Percentiles rank a stretch among this genome's conserved stretches.
phyloP scores from a whole-genome alignment of 1,140 invertebrate genomes.

The Olivierus martensii region DNA sequence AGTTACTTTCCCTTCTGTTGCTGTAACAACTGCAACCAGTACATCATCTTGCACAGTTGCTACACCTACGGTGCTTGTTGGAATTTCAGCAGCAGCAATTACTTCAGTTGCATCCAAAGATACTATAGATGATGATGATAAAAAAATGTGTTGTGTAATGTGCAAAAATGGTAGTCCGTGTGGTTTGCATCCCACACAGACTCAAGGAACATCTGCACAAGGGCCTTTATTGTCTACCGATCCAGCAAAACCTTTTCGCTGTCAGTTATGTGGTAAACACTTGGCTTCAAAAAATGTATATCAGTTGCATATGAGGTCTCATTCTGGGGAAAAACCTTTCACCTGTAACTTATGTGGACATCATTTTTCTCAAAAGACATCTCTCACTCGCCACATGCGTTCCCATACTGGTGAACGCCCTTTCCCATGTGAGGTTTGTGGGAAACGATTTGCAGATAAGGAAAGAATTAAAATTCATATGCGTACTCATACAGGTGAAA shows the following conservation, averaged over 20 bases:
- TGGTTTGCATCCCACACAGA: conserved; percentile 15
- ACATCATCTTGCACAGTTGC: conserved; percentile 1
- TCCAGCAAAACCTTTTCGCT: conserved; percentile 21
- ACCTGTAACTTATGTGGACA: conserved; percentile 91
- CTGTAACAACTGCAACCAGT: not conserved
- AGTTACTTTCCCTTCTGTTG: conserved; percentile 4
- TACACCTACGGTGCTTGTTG: not conserved
- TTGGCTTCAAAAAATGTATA: conserved; percentile 23
- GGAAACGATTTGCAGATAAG: conserved; percentile 23
- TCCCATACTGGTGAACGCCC: conserved; percentile 44
- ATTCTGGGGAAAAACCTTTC: conserved; percentile 57
- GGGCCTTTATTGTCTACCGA: conserved; percentile 19
- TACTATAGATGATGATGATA: not conserved
- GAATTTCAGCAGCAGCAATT: not conserved
- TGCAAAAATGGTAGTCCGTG: conserved; percentile 17
- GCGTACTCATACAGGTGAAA: conserved; percentile 65
- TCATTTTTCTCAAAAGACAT: conserved; percentile 53
- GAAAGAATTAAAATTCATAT: conserved; percentile 42
- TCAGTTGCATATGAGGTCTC: conserved; percentile 41
- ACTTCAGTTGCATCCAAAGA: not conserved
- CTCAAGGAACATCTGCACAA: conserved; percentile 4
- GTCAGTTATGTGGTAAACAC: conserved; percentile 21
- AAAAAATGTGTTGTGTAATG: conserved; percentile 9
- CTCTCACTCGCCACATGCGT: conserved; percentile 51
- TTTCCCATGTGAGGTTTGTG: conserved; percentile 22